Conservation (phyloP, 2,888 invertebrate genomes). For the Heliconius hortense region DNA sequence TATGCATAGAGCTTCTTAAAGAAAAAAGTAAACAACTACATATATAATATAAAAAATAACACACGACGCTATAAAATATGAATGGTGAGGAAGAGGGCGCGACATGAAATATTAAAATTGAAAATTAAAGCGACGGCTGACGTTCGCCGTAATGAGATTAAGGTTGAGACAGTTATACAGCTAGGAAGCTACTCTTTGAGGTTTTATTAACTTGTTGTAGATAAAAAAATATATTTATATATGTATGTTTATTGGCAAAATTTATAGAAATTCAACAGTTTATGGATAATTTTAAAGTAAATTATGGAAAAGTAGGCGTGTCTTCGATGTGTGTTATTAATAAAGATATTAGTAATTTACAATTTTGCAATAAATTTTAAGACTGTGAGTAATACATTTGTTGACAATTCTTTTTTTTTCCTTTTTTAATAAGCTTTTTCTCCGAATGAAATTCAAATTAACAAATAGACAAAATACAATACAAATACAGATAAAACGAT, state of each 20-base stretch:
- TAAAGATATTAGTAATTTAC: too few species aligned
- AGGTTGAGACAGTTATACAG: slow-evolving; percentile 29
- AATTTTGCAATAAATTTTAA: too few species aligned
- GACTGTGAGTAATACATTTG: too few species aligned
- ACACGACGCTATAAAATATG: slow-evolving; percentile 32
- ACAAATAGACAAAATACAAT: too few species aligned
- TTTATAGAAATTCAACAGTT: not conserved
- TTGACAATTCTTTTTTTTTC: too few species aligned
- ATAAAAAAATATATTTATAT: not conserved
- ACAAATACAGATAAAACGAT: too few species aligned
- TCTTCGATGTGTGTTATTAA: too few species aligned
- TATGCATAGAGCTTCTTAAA: slow-evolving; percentile 3
- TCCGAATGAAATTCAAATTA: too few species aligned
- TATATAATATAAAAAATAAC: slow-evolving; percentile 32
- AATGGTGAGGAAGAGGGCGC: slow-evolving; percentile 21
- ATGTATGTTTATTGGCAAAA: not conserved
- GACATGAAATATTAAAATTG: slow-evolving; percentile 41
- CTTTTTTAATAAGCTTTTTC: too few species aligned
- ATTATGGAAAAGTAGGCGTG: too few species aligned
- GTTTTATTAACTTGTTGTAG: slow-evolving; percentile 12
- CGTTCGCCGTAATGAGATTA: slow-evolving; percentile 35
- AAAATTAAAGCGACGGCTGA: slow-evolving; percentile 38
- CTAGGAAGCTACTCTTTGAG: not conserved
- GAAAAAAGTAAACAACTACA: slow-evolving; percentile 18
- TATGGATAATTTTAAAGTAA: too few species aligned